Conservation (phyloP, 92 coral and sea anemone genomes). For the Meandrina meandrites region DNA sequence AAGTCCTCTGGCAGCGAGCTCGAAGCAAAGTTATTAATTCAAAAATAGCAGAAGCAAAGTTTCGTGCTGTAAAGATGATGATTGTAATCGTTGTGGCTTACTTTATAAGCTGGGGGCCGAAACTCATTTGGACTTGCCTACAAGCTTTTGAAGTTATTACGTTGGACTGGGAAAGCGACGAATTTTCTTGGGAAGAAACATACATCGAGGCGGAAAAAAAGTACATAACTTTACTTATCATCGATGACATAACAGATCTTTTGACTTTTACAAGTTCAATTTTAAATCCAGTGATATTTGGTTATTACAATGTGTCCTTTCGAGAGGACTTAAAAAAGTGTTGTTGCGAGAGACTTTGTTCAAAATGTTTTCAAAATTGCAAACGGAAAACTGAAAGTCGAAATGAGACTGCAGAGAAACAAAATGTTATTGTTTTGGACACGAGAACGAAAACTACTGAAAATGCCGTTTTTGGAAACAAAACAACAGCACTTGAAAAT, state of each 20-base stretch:
- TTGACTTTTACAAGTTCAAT: constrained; percentile 51
- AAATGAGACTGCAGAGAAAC: neutral
- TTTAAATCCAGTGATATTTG: constrained; percentile 52
- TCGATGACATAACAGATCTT: constrained; percentile 17
- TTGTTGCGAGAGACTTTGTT: constrained; percentile 7
- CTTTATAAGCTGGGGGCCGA: constrained; percentile 65
- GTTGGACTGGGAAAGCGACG: constrained; percentile 23
- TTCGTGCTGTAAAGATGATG: constrained; percentile 65
- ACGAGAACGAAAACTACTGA: neutral
- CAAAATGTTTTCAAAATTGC: neutral
- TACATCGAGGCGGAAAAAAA: neutral
- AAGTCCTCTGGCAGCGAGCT: constrained; percentile 46
- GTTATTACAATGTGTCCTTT: constrained; percentile 47
- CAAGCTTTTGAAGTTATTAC: constrained; percentile 31
- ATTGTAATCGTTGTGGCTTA: constrained; percentile 42
- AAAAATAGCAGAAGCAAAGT: constrained; percentile 47
- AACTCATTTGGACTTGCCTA: constrained; percentile 28
- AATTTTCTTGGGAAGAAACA: constrained; percentile 2
- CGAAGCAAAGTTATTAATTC: constrained; percentile 46
- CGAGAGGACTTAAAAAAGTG: constrained; percentile 40
- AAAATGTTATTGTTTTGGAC: too few relatives aligned
- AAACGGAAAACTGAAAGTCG: neutral
- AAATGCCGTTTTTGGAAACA: neutral
- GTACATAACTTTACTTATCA: constrained; percentile 9
- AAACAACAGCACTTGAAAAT: neutral